Evolutionary conservation across 2,113 vertebrate species (phyloP).

Genomic region (Heterocephalus glaber): DNA sequence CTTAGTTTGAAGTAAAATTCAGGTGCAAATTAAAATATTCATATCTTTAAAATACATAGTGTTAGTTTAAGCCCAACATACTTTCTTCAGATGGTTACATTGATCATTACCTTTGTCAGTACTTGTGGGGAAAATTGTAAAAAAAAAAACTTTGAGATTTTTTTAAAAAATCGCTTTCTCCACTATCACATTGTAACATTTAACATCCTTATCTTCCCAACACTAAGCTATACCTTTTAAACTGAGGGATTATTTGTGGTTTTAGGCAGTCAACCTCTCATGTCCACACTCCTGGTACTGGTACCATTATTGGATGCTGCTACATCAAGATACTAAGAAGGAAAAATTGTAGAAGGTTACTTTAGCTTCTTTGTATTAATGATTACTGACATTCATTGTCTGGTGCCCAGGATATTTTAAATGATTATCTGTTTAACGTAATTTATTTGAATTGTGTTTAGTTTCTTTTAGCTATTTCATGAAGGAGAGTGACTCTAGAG

Average conservation of each 20-base stretch:
- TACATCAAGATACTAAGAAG: neutral
- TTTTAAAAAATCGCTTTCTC: accelerated
- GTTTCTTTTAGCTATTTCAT: neutral
- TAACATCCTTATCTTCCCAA: neutral
- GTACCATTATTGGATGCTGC: neutral
- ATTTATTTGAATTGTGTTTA: neutral
- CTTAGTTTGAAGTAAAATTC: neutral
- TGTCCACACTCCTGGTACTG: accelerated
- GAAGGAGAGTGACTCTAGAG: neutral
- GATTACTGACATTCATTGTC: neutral
- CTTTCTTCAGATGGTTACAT: neutral
- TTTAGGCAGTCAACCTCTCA: accelerated
- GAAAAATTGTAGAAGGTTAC: neutral
- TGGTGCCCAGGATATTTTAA: neutral
- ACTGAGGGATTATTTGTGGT: neutral
- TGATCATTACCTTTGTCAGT: neutral
- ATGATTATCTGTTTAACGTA: accelerated
- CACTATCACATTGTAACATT: neutral
- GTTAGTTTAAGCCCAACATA: neutral
- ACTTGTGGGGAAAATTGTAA: neutral
- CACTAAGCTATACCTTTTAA: neutral
- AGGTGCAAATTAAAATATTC: neutral
- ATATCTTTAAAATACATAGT: neutral
- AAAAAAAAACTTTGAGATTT: neutral
- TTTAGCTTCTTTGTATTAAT: too few relatives aligned